Base-by-base conservation (phyloP, 2,113 vertebrate species). In the Eubucco bourcierii region DNA sequence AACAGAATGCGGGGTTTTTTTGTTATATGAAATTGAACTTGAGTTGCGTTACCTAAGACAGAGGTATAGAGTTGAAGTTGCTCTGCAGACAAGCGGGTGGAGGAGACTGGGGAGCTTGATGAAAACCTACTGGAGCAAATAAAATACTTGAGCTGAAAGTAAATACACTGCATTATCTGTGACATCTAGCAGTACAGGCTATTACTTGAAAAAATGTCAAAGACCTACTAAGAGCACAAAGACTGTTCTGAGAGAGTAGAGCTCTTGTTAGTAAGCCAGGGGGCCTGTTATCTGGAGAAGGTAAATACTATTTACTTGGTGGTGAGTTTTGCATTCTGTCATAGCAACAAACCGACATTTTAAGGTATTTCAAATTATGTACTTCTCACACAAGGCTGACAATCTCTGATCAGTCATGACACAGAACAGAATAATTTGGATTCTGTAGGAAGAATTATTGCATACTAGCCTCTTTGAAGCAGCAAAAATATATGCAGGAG, bases 311-410 rank as follows among this genome's bases (percentile, higher is more conserved):
- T 23, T 31, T 55, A 29, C 46, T 70, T 83, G 7, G 10, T 41
- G 15, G 0, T 31, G 29, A 53, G 34, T 64, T 84, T 81, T 66
- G 52, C 13, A 10, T 74, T 81, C 52, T 78, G 56, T 46, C 8
- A 27, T 58, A 34, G 46, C 44, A 84, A 65, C 44, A 21, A 70
- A 20, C 28, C 18, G 56, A 52, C 74, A 81, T n/a, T 12, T 41
- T 34, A 65, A 34, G 0, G 1, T 64, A 50, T 74, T 71, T 72
- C 4, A 78, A 47, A 13, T 17, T 0, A 41, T 0, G 5, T 61
- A 15, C 31, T 80, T 80, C 31, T 64, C 27, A 33, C 12, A 16
- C 34, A 10, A 24, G 39, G 19, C 56, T 60, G 87, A 44, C 47
- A 3, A 3, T 23, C 5, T 55, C 34, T 47, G 58, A 10, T 56